Evolutionary conservation across 2,113 vertebrate genomes (phyloP), one percentile per base, ranked within the genome.

Genomic region (Varanus komodoensis): DNA sequence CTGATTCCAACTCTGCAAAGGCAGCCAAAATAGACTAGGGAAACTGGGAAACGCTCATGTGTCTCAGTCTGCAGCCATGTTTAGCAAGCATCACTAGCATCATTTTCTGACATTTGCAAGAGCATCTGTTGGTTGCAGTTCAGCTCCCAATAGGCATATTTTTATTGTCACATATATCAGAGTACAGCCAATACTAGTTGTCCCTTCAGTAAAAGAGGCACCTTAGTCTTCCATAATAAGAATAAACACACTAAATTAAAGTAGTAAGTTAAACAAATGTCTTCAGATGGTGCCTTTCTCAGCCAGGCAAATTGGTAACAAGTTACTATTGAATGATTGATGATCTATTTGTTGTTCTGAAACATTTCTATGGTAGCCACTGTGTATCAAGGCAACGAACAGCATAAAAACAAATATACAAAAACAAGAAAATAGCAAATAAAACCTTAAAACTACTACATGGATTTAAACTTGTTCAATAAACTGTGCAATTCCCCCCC

Each of bases 11-110:
- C 50, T 75, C 57, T 74, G 19, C 44, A 88, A 57, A 34, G 0
- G 14, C 4, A 0, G 6, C 0, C 0, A 71, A 75, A 84, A 25
- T 6, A 0, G 52, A 38, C 80, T 83, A 74, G 34, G 34, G 34
- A 86, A 86, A 27, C 21, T 44, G 27, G n/a, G 82, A 67, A 25
- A 48, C 64, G 17, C 74, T 48, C 15, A 64, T 32, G 25, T 83
- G 34, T 44, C 69, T 64, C 17, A 44, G 71, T 61, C 29, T n/a
- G 38, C 52, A 32, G 38, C 21, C 14, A 82, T 32, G 8, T 19
- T 7, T 89, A 52, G 27, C 9, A n/a, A 52, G 38, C 0, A 32
- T 77, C 38, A 27, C 50, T 71, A 9, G 8, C 15, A 79, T 32
- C 11, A 21, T 48, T 75, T 73, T 19, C 21, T 82, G 38, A 81